Evolutionary conservation across 2,113 vertebrate species (phyloP).

Genomic region (Ptilonorhynchus violaceus): DNA sequence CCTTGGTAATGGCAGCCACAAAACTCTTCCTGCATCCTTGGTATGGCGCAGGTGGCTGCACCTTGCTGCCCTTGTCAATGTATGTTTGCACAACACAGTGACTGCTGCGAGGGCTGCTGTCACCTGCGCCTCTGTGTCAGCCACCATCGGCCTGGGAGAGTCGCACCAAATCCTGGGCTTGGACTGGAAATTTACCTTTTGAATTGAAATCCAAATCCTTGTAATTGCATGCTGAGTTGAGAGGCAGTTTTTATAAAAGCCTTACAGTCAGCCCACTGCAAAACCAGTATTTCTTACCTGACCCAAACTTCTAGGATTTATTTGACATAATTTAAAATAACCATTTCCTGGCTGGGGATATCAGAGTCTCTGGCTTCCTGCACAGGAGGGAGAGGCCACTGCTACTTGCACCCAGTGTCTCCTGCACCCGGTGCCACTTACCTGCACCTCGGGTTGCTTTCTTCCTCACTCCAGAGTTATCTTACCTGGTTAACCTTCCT

Average conservation of each 20-base stretch:
- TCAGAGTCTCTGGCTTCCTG: neutral
- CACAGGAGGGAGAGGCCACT: neutral
- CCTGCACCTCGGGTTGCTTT: fast-evolving
- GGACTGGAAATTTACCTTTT: neutral
- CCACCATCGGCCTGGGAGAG: neutral
- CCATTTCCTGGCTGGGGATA: neutral
- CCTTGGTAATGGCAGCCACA: neutral
- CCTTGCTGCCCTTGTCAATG: fast-evolving
- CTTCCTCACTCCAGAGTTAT: neutral
- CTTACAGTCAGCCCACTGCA: neutral
- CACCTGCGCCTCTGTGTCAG: neutral
- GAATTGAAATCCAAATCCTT: neutral
- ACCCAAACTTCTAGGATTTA: neutral
- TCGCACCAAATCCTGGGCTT: neutral
- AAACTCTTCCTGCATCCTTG: neutral
- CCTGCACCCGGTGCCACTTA: neutral
- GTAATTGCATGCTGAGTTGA: fast-evolving
- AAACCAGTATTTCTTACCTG: neutral
- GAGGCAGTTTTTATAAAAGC: neutral
- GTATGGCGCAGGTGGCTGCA: fast-evolving
- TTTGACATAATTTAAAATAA: neutral
- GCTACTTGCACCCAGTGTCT: fast-evolving
- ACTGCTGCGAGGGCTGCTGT: neutral
- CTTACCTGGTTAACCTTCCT: neutral
- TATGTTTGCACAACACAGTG: neutral